Conservation (phyloP, 2,888 invertebrate genomes). For the Axea sp. region DNA sequence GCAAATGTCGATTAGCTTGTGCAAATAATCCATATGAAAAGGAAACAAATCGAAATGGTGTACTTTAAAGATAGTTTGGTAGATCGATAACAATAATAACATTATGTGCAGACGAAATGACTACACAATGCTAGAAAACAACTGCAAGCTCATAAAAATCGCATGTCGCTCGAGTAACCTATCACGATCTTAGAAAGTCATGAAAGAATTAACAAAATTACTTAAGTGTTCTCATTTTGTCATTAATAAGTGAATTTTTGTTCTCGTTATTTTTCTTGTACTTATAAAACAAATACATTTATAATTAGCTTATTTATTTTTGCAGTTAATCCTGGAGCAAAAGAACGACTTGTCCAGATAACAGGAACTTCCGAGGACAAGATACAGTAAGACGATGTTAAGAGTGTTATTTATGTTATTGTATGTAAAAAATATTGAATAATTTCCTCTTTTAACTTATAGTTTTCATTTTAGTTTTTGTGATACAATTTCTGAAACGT, state of each 20-base stretch:
- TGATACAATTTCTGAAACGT: no score
- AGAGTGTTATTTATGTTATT: no score
- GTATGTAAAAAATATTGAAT: no score
- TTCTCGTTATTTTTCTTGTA: no score
- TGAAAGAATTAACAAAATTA: slow-evolving; percentile 42
- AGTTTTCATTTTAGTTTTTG: no score
- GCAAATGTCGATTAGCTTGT: slow-evolving; percentile 26
- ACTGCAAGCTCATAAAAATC: slow-evolving; percentile 49
- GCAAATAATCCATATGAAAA: slow-evolving; percentile 26
- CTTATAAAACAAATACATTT: background rate
- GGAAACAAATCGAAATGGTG: no score
- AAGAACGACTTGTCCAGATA: slow-evolving; percentile 96
- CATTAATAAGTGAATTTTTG: slow-evolving; percentile 26
- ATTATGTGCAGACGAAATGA: slow-evolving; percentile 17
- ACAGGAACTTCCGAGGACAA: slow-evolving; percentile 96
- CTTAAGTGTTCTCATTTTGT: slow-evolving; percentile 40
- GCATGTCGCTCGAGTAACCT: slow-evolving; percentile 57
- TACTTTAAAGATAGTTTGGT: slow-evolving; percentile 8
- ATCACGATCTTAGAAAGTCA: slow-evolving; percentile 20
- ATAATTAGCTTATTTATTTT: slow-evolving; percentile 80
- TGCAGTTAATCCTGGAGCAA: slow-evolving; percentile 94
- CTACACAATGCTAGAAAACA: slow-evolving; percentile 28
- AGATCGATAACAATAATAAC: slow-evolving; percentile 5
- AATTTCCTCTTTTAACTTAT: no score
- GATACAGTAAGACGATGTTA: slow-evolving; percentile 93